Conservation (phyloP, 2,797 vertebrate genomes). For the Pseudomugil gertrudae region DNA sequence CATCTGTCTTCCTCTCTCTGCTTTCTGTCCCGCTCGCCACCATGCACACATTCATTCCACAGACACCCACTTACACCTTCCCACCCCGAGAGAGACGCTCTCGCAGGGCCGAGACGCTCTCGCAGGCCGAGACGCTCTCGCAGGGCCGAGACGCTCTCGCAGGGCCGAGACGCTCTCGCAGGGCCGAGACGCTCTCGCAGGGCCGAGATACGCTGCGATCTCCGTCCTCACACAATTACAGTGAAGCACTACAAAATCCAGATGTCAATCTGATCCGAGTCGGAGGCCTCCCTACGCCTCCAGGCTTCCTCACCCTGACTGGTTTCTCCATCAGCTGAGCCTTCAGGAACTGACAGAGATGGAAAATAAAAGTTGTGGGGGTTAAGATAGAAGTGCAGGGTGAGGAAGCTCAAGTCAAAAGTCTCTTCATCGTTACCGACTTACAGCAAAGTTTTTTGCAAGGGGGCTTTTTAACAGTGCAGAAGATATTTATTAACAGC, state of each 20-base stretch:
- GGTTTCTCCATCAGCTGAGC: slow-evolving; percentile 66
- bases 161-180: too few relatives aligned
- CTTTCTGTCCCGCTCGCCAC: slow-evolving; percentile 39
- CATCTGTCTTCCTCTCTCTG: slow-evolving; percentile 34
- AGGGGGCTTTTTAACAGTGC: slow-evolving; percentile 54
- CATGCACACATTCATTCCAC: slow-evolving; percentile 45
- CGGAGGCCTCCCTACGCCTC: slow-evolving; percentile 21
- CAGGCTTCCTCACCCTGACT: slow-evolving; percentile 57
- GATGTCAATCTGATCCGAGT: slow-evolving; percentile 66
- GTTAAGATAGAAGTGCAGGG: slow-evolving; percentile 6
- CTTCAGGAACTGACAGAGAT: slow-evolving; percentile 34
- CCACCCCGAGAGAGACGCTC: slow-evolving; percentile 31
- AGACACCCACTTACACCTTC: slow-evolving; percentile 42
- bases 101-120: too few relatives aligned
- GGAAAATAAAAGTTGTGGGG: slow-evolving; percentile 40
- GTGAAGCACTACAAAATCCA: slow-evolving; percentile 64
- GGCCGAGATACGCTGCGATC: slow-evolving; percentile 38
- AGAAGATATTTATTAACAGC: slow-evolving; percentile 54
- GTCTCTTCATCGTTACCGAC: slow-evolving; percentile 32
- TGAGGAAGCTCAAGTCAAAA: slow-evolving; percentile 19
- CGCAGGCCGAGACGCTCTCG: too few relatives aligned
- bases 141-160: too few relatives aligned
- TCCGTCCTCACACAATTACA: slow-evolving; percentile 60
- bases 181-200: slow-evolving; percentile 32
- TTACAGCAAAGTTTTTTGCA: slow-evolving; percentile 34